Conservation (phyloP, 2,113 vertebrate species). For the Leiothrix lutea region DNA sequence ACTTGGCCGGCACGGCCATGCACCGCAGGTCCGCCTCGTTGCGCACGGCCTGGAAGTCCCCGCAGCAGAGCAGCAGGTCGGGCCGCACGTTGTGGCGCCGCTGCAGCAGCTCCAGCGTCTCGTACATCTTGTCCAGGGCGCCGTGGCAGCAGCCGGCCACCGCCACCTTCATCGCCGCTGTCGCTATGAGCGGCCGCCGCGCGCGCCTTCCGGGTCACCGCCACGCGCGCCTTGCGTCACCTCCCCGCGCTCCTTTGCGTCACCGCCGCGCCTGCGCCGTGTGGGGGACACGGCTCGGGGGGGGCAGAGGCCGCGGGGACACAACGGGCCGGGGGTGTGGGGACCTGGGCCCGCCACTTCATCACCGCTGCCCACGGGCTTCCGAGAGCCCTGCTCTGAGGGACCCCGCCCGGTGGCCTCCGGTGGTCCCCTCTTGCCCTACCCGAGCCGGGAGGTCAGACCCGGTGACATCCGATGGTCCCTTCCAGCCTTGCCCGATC, state of each 20-base stretch:
- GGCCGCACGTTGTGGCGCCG: constrained; percentile 80
- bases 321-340: rapidly evolving
- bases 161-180: constrained; percentile 86
- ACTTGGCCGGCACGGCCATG: constrained; percentile 92
- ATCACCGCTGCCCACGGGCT: rapidly evolving
- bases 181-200: neutral
- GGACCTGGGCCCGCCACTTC: rapidly evolving
- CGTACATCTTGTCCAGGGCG: constrained; percentile 94
- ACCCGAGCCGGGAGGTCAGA: neutral
- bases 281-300: rapidly evolving
- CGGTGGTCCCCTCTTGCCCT: neutral
- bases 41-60: constrained; percentile 94
- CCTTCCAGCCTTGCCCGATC: neutral
- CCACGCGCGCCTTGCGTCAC: neutral
- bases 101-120: constrained; percentile 87
- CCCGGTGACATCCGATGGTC: neutral
- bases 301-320: neutral
- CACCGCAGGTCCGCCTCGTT: constrained; percentile 94
- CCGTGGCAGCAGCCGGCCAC: constrained; percentile 95
- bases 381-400: too few species aligned
- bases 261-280: neutral
- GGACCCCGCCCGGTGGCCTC: too few species aligned
- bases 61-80: constrained; percentile 88
- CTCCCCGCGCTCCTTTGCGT: neutral
- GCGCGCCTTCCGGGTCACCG: rapidly evolving